These are phyloP conservation scores for Dexiosoma caninum DNA, from an alignment of 2,888 invertebrate genomes.

Conservation along the genomic window DNA sequence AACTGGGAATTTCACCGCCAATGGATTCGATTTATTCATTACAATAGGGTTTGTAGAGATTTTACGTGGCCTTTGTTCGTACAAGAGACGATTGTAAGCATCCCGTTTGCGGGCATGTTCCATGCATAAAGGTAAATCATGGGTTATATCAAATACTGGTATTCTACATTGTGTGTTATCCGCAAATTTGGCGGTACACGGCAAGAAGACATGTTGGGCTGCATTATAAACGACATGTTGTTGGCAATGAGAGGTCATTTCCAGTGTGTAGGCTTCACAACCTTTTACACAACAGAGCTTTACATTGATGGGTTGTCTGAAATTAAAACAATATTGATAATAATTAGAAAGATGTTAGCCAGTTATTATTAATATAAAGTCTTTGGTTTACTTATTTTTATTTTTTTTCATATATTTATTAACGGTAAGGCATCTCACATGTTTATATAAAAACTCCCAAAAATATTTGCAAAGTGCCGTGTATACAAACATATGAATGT, in stretches of 20 bases:
- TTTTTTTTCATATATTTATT: no score
- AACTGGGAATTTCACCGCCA: slow-evolving; percentile 23
- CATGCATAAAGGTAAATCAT: slow-evolving; percentile 90
- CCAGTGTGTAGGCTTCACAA: slow-evolving; percentile 73
- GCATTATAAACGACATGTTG: slow-evolving; percentile 90
- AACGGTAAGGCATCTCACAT: no score
- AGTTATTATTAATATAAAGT: neutral
- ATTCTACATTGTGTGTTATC: slow-evolving; percentile 88
- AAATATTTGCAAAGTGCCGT: no score
- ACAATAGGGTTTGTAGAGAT: slow-evolving; percentile 65
- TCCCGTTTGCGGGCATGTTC: slow-evolving; percentile 92
- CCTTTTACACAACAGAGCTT: slow-evolving; percentile 72
- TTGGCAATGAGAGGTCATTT: slow-evolving; percentile 86
- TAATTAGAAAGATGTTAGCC: no score
- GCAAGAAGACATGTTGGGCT: slow-evolving; percentile 89
- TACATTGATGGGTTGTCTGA: slow-evolving; percentile 62
- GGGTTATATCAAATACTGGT: slow-evolving; percentile 87
- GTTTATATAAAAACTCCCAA: no score
- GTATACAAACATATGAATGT: no score
- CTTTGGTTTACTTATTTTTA: no score
- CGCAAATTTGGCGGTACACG: slow-evolving; percentile 88
- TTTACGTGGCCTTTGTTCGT: slow-evolving; percentile 84
- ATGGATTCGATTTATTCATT: slow-evolving; percentile 68
- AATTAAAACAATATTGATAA: slow-evolving; percentile 1
- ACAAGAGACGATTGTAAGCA: slow-evolving; percentile 85